A percentile compares a stretch with the other conserved stretches of the same genome.
Evolutionary conservation across 1,140 invertebrate genomes (phyloP).

Genomic region (Drosophila rhopaloa): DNA sequence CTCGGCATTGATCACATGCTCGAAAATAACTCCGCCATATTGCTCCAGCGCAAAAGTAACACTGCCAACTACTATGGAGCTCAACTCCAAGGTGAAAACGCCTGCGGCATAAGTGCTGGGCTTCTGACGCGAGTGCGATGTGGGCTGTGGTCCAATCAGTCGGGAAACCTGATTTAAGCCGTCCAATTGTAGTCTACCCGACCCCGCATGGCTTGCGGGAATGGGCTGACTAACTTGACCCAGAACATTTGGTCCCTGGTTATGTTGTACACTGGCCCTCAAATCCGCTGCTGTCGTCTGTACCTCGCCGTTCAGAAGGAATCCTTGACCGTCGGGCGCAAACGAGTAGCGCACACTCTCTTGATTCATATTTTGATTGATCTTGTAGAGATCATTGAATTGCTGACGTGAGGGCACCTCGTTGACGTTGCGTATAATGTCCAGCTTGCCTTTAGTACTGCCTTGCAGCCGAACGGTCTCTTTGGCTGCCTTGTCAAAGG

Average conservation of each 20-base stretch:
- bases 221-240: slow-evolving; percentile 37
- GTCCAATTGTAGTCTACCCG: background rate
- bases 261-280: slow-evolving; percentile 68
- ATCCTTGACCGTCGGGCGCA: slow-evolving; percentile 38
- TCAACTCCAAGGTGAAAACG: slow-evolving; percentile 22
- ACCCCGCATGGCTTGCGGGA: slow-evolving; percentile 23
- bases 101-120: slow-evolving; percentile 34
- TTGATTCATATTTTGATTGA: slow-evolving; percentile 67
- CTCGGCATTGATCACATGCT: slow-evolving; percentile 45
- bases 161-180: background rate
- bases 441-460: slow-evolving; percentile 50
- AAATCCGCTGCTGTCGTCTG: slow-evolving; percentile 39
- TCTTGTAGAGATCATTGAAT: slow-evolving; percentile 77
- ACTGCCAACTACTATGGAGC: slow-evolving; percentile 37
- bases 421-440: slow-evolving; percentile 74
- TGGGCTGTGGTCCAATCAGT: slow-evolving; percentile 16
- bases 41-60: slow-evolving; percentile 5
- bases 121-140: slow-evolving; percentile 3
- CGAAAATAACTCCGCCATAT: slow-evolving; percentile 37
- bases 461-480: slow-evolving; percentile 67
- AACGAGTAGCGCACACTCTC: slow-evolving; percentile 52
- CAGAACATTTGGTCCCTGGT: slow-evolving; percentile 57
- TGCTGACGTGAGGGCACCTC: slow-evolving; percentile 71
- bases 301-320: slow-evolving; percentile 65
- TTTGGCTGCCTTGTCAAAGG: slow-evolving; percentile 69